A percentile compares a stretch with the other conserved stretches of the same genome.
These are phyloP conservation scores for Parazoanthus atlanticus DNA, from an alignment of 92 coral and sea anemone genomes.

Conservation along the genomic window DNA sequence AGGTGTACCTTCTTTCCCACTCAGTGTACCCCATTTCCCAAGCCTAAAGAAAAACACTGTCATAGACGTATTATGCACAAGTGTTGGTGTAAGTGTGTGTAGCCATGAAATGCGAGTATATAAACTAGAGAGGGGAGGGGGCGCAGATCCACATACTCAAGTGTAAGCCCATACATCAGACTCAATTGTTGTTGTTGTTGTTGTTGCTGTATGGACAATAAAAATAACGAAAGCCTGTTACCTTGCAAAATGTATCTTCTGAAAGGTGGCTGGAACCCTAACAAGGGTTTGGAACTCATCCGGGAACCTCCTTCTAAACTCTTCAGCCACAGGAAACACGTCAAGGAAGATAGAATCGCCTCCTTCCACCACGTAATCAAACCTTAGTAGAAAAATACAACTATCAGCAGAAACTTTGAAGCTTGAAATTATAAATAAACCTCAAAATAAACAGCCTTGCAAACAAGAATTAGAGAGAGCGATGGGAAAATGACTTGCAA, in stretches of 20 bases:
- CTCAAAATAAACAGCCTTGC: too few species aligned
- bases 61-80: too few species aligned
- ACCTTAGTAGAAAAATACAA: constrained; percentile 38
- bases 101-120: neutral
- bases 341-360: constrained; percentile 80
- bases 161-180: too few species aligned
- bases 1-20: too few species aligned
- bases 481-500: too few species aligned
- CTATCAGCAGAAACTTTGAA: neutral
- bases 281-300: constrained; percentile 75
- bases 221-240: neutral
- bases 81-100: neutral
- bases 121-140: too few species aligned
- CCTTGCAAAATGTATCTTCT: constrained; percentile 89
- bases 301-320: constrained; percentile 68
- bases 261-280: constrained; percentile 88
- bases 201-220: neutral
- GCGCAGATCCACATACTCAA: too few species aligned
- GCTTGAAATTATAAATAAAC: neutral
- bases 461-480: too few species aligned
- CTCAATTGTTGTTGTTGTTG: too few species aligned
- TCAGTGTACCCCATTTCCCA: too few species aligned
- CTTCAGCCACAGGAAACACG: constrained; percentile 75
- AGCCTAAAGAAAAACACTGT: too few species aligned
- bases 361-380: constrained; percentile 74